Base-by-base conservation (phyloP, 2,888 invertebrate genomes). In the Orthosia cruda region DNA sequence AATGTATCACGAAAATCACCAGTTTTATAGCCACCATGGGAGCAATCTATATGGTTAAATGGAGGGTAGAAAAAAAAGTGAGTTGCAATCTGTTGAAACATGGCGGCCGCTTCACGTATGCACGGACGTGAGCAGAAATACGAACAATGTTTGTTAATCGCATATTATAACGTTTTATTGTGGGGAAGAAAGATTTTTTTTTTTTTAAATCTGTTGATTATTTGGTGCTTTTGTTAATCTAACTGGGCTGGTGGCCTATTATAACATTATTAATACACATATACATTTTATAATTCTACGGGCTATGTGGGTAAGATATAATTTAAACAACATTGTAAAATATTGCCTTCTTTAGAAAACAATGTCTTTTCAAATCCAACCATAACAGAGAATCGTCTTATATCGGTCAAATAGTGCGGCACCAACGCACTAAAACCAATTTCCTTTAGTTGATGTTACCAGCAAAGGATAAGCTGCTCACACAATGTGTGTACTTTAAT, bases 401-500 rank as follows among this genome's bases (percentile, higher is more conserved):
- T 62, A 55, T 26, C 15, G 55, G 54, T 50, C 64, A 74, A 81
- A 55, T 16, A 23, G 1, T 23, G 50, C 32, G 2, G 13, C 45
- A 61, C 45, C n/a, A 74, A 23, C 61, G 45, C 20, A 58, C 57
- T 67, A 54, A 55, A 75, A 64, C 50, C 77, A 77, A 77, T 82
- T 82, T 79, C 64, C 83, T 40, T 40, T 47, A 16, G 52, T 57
- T 40, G 11, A 13, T 47, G 16, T 61, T 52, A 55, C 40, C 52
- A 32, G 13, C 57, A 45, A 58, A 52, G 20, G 58, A 63, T 63
- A 63, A 78, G 50, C 40, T 52, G 4, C 18, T 16, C 65, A 52
- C 57, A 71, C 68, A 66, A 62, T n/a, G n/a, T 83, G 68, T 84
- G 32, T 72, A 55, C 62, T 84, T 72, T 72, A 69, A 84, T 81